Percentiles rank a stretch among this genome's conserved stretches.
Conservation (phyloP, 2,113 vertebrate genomes). For the Microtus oregoni region DNA sequence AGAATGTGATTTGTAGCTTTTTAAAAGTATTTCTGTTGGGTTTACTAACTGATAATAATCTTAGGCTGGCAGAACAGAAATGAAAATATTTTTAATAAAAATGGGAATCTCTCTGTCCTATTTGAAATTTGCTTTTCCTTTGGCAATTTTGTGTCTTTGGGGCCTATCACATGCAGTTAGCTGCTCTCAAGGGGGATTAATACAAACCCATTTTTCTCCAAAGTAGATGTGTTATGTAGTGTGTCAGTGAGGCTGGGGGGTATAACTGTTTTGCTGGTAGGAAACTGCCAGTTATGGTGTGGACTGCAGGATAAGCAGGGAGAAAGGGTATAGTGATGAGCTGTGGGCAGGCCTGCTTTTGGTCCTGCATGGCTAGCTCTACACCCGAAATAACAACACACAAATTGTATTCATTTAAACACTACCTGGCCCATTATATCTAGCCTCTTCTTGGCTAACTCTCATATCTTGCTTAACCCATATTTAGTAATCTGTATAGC, state of each 20-base stretch:
- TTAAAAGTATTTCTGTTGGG: constrained; percentile 59
- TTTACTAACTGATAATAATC: constrained; percentile 31
- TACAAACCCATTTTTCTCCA: neutral
- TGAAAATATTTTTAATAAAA: constrained; percentile 49
- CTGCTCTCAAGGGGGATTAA: neutral
- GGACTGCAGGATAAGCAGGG: neutral
- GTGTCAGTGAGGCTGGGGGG: no score
- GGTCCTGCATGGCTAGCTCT: no score
- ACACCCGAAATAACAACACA: no score
- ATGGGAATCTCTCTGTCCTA: neutral
- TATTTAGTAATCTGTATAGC: no score
- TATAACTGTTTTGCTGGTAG: neutral
- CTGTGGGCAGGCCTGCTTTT: no score
- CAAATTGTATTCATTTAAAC: no score
- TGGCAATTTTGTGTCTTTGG: neutral
- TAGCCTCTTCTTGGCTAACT: no score
- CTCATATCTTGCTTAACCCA: no score
- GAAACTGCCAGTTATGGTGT: neutral
- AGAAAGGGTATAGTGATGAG: neutral
- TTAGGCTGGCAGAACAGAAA: constrained; percentile 24
- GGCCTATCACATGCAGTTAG: neutral
- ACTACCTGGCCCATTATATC: no score
- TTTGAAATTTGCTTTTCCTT: neutral
- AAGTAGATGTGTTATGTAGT: neutral
- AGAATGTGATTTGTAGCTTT: constrained; percentile 71